Evolutionary conservation across 2,113 vertebrate genomes (phyloP), one percentile per base, ranked within the genome.

Genomic region (Neofelis nebulosa): DNA sequence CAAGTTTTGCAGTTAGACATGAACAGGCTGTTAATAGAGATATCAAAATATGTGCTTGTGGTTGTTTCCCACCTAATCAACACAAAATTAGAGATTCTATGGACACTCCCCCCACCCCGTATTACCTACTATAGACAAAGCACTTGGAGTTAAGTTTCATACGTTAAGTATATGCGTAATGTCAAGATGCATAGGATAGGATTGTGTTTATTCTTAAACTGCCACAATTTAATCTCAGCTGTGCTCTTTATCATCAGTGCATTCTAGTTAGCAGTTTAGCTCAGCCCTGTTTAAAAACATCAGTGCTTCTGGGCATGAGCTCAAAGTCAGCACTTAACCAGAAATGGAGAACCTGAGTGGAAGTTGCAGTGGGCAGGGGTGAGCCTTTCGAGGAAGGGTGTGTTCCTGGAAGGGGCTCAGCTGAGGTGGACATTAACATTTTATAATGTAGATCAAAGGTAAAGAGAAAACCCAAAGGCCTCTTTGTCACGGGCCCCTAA

Each of bases 11-110:
- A 98, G 99, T 98, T 98, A 98, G 98, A 99, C 98, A 99, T 98
- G 99, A 99, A 98, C 98, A 98, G 98, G 98, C 98, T 98, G 98
- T 98, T 99, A 99, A 99, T 99, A 99, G 98, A 99, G 99, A 99
- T 98, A 98, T 99, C 98, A 99, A 98, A 98, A 98, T 98, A 98
- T 98, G 98, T 98, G 98, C 98, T 98, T 96, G 97, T 98, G 97
- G 96, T 98, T 98, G 98, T 97, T 97, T 98, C 98, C 29, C 96
- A 98, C 98, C 98, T 98, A 98, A 98, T 98, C 98, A 98, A 98
- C 98, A 98, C 96, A 97, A 98, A 98, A 98, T 98, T 96, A 97
- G 55, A 98, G 98, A 98, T 98, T 98, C 98, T 4, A 3, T 98
- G 95, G 98, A 78, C 95, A 76, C 88, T 91, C 74, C 96, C 92